A percentile compares a stretch with the other conserved stretches of the same genome.
These are phyloP conservation scores for Okamejei kenojei DNA, from an alignment of 2,797 vertebrate species.

Conservation along the genomic window DNA sequence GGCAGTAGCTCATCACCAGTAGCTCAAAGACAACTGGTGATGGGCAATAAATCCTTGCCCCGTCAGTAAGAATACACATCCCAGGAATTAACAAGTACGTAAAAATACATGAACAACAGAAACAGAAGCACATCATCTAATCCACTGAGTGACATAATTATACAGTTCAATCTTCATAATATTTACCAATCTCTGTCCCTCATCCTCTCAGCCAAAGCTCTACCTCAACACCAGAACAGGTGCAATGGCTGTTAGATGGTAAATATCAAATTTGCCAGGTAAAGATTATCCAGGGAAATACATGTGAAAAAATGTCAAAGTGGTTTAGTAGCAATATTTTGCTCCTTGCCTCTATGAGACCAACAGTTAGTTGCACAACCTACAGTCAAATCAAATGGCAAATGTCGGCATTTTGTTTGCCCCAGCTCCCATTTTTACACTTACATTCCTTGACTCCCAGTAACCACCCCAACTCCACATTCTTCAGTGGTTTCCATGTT, in stretches of 20 bases:
- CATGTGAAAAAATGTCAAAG: background rate
- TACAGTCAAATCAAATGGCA: background rate
- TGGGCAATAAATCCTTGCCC: background rate
- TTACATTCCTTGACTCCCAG: background rate
- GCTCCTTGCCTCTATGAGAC: background rate
- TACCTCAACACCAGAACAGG: background rate
- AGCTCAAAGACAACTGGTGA: background rate
- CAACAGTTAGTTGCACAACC: background rate
- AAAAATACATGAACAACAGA: background rate
- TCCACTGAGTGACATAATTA: background rate
- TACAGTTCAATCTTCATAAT: background rate
- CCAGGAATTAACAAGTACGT: background rate
- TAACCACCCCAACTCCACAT: background rate
- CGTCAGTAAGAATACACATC: background rate
- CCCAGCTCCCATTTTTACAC: background rate
- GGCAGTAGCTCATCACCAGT: background rate
- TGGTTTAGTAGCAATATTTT: background rate
- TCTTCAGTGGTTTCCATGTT: too few species aligned
- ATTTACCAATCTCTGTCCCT: background rate
- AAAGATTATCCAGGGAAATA: background rate
- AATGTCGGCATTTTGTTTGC: background rate
- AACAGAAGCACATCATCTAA: background rate
- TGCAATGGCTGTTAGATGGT: background rate
- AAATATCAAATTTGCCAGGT: background rate
- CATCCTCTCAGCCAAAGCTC: background rate